Base-by-base conservation (phyloP, 2,113 vertebrate species). In the Cyanistes caeruleus region DNA sequence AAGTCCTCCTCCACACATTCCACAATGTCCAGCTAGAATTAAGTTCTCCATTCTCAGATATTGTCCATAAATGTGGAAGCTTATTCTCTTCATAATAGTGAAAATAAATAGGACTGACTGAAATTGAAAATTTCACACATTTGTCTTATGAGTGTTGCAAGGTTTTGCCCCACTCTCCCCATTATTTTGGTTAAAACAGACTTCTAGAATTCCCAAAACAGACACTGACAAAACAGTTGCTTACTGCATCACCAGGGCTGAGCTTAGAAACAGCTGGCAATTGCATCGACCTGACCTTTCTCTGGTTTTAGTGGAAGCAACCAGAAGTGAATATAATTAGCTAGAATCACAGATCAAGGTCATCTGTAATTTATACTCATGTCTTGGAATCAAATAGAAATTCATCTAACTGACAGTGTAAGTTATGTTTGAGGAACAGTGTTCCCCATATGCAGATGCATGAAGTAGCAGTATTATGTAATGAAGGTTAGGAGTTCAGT, bases 1-100 rank as follows among this genome's bases (percentile, higher is more conserved):
- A 85, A 93, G 11, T 51, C 64, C 52, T 73, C 73, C 68, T 76
- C 69, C 77, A 93, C 41, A 62, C 69, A 87, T 75, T 52, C 33
- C 53, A 90, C 65, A 51, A 33, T 2, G 10, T 51, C 73, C 35
- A 89, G 30, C 27, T 31, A 68, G 30, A 89, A 86, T 63, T 27
- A 41, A 63, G 8, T 44, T 67, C 84, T 69, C 84, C 48, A 5
- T 35, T 31, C 22, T 73, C 49, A 87, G 18, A 48, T 39, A 48
- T 19, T 23, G 15, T 11, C 41, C 41, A 7, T 41, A 68, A 75
- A 76, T 11, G 28, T 35, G 31, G 62, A 80, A 85, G 21, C 5
- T 23, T 5, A 0, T 39, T 82, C 69, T 67, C 72, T 65, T 51
- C 33, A 15, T 16, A 44, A 62, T 1, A 39, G 64, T 41, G 53